Percentiles rank a stretch among this genome's conserved stretches.
Evolutionary conservation across 2,797 vertebrate species (phyloP).

Genomic region (Sebastes hubbsi): DNA sequence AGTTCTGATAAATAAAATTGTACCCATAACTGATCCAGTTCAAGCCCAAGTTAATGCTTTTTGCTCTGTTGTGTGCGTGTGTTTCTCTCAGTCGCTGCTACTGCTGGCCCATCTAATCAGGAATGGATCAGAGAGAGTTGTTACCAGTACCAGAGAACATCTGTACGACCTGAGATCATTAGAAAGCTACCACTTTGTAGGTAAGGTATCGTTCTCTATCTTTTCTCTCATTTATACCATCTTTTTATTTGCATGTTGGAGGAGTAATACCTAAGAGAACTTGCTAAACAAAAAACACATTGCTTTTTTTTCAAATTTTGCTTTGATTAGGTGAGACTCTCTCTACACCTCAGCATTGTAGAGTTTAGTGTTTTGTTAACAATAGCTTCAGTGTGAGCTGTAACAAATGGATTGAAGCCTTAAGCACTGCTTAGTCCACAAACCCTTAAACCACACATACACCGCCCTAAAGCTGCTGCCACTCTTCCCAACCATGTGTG

Average conservation of each 20-base stretch:
- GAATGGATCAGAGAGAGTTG: slow-evolving; percentile 98
- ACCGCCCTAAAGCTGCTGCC: slow-evolving; percentile 48
- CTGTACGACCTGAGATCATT: slow-evolving; percentile 97
- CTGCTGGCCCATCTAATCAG: slow-evolving; percentile 97
- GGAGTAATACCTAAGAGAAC: not conserved
- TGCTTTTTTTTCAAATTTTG: slow-evolving; percentile 80
- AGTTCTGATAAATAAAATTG: not conserved
- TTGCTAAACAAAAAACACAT: not conserved
- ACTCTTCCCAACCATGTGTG: slow-evolving; percentile 15
- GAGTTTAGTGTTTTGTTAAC: slow-evolving; percentile 28
- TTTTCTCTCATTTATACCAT: slow-evolving; percentile 69
- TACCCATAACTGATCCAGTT: not conserved
- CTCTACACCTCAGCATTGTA: slow-evolving; percentile 6
- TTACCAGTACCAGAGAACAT: slow-evolving; percentile 98
- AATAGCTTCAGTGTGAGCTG: slow-evolving; percentile 51
- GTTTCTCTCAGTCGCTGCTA: slow-evolving; percentile 88
- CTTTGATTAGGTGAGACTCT: slow-evolving; percentile 8
- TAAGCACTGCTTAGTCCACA: slow-evolving; percentile 59
- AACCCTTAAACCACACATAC: slow-evolving; percentile 26
- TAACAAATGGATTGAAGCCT: slow-evolving; percentile 33
- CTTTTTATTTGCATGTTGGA: not conserved
- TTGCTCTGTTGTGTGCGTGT: not conserved
- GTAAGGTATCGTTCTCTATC: slow-evolving; percentile 84
- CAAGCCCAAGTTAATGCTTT: not conserved
- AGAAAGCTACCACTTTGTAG: slow-evolving; percentile 99